phyloP scores from a whole-genome alignment of 2,113 vertebrate genomes.

The Protobothrops mucrosquamatus region DNA sequence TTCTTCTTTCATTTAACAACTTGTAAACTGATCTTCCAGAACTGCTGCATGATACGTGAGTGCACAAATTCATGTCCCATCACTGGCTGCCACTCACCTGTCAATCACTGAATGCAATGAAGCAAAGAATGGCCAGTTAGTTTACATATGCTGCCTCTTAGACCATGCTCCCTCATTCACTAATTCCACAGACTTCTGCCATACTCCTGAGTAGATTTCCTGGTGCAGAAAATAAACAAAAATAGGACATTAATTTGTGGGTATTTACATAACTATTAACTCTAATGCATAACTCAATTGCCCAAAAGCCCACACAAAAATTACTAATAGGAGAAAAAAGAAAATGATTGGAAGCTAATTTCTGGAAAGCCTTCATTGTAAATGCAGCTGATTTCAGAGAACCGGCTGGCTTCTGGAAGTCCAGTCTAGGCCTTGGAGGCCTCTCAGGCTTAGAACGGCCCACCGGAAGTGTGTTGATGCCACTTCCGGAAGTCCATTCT shows the following conservation, averaged over 20 bases:
- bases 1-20: background rate
- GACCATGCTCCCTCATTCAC: background rate
- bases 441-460: too few relatives aligned
- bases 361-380: background rate
- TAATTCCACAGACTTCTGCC: background rate
- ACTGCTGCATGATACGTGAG: background rate
- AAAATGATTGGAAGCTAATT: background rate
- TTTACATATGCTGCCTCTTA: background rate
- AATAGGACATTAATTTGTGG: background rate
- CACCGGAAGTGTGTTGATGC: too few relatives aligned
- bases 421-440: too few relatives aligned
- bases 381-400: background rate
- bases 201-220: background rate
- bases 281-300: background rate
- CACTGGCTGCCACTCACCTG: background rate
- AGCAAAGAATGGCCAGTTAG: background rate
- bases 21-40: background rate
- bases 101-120: background rate
- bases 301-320: background rate
- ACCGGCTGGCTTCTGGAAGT: too few relatives aligned
- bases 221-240: background rate
- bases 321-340: background rate
- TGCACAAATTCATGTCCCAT: background rate
- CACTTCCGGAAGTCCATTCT: too few relatives aligned
- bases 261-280: background rate